Conservation (phyloP, 2,888 invertebrate genomes). For the Aphodius granarius region DNA sequence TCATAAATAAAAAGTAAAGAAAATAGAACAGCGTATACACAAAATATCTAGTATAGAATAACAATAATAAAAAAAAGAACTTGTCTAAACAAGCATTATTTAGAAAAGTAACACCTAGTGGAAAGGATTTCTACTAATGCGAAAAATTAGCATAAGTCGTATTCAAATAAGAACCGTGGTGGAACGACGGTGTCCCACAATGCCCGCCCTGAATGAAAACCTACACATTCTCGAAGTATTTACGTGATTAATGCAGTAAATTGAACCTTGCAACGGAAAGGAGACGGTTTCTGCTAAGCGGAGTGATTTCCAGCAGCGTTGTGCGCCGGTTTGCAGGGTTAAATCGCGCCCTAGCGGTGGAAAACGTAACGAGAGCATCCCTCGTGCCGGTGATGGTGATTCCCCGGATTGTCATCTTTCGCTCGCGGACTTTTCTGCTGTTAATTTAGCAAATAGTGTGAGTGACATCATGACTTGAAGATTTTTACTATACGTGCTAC, state of each 20-base stretch:
- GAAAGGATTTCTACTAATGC: not conserved
- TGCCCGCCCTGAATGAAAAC: conserved; percentile 56
- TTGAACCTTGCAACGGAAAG: conserved; percentile 52
- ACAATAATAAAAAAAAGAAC: too few species aligned
- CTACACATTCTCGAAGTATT: conserved; percentile 55
- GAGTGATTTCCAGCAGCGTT: conserved; percentile 18
- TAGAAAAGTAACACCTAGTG: not conserved
- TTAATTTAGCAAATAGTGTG: conserved; percentile 3
- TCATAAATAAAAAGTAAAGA: too few species aligned
- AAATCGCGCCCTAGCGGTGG: conserved; percentile 8
- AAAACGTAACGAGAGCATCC: conserved; percentile 3
- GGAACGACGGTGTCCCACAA: conserved; percentile 35
- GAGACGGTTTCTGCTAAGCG: conserved; percentile 44
- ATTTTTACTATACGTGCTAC: conserved; percentile 12
- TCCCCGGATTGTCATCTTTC: conserved; percentile 10
- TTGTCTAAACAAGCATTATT: too few species aligned
- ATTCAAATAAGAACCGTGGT: conserved; percentile 31
- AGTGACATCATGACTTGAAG: conserved; percentile 30
- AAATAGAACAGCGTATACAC: too few species aligned
- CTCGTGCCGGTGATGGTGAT: conserved; percentile 4
- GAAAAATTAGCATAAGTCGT: not conserved
- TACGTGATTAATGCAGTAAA: conserved; percentile 57
- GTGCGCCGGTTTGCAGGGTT: not conserved
- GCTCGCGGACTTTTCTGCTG: conserved; percentile 7
- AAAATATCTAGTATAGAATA: too few species aligned